Evolutionary conservation across 2,888 invertebrate species (phyloP).

Genomic region (Acleris holmiana): DNA sequence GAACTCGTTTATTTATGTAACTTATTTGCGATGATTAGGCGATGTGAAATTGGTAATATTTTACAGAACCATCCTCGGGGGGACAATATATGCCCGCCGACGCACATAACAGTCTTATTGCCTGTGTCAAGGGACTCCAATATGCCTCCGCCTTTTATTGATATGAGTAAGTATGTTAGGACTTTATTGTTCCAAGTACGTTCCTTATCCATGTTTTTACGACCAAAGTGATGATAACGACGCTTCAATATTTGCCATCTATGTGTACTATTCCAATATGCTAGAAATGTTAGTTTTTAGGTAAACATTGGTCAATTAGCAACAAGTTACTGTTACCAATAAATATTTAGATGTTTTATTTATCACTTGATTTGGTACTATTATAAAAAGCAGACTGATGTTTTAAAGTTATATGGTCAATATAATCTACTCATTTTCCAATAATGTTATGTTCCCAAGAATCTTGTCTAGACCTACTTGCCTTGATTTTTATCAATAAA

Average conservation of each 20-base stretch:
- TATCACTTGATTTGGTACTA: too few relatives aligned
- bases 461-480: too few relatives aligned
- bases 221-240: slow-evolving; percentile 22
- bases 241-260: slow-evolving; percentile 7
- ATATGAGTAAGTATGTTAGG: slow-evolving; percentile 62
- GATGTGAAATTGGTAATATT: slow-evolving; percentile 59
- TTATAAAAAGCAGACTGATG: too few relatives aligned
- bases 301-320: too few relatives aligned
- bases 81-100: slow-evolving; percentile 64
- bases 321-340: too few relatives aligned
- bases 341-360: too few relatives aligned
- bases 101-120: slow-evolving; percentile 73
- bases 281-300: too few relatives aligned
- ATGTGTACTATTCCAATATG: slow-evolving; percentile 1
- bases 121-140: slow-evolving; percentile 62
- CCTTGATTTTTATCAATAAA: too few relatives aligned
- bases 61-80: slow-evolving; percentile 69
- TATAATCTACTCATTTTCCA: too few relatives aligned
- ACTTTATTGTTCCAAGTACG: slow-evolving; percentile 14
- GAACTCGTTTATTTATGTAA: slow-evolving; percentile 74
- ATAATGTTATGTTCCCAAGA: too few relatives aligned
- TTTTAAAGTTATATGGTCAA: too few relatives aligned
- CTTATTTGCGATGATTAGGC: slow-evolving; percentile 55
- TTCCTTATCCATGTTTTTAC: slow-evolving; percentile 28
- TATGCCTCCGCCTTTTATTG: slow-evolving; percentile 70